Percentiles rank a stretch among this genome's conserved stretches.
Conservation (phyloP, 2,797 vertebrate genomes). For the Eidolon dupreanum region DNA sequence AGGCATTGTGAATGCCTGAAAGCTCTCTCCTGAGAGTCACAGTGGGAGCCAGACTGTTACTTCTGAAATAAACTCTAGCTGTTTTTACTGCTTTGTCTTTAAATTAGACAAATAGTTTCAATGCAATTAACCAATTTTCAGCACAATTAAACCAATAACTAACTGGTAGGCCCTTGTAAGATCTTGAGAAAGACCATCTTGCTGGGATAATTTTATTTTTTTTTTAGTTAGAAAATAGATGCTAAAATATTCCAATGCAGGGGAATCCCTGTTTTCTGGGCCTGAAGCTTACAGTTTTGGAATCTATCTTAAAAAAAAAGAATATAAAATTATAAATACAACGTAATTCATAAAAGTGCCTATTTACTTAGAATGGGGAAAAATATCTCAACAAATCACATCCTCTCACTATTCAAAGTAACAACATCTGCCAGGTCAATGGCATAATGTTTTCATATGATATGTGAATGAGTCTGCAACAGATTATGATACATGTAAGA, state of each 20-base stretch:
- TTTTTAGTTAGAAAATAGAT: not conserved
- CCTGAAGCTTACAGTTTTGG: not conserved
- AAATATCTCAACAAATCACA: not conserved
- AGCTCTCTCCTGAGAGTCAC: not conserved
- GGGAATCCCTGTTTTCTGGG: not conserved
- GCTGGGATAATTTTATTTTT: not conserved
- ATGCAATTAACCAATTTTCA: not conserved
- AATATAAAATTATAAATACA: not conserved
- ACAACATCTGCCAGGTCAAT: not conserved
- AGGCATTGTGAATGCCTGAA: not conserved
- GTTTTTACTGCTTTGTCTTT: not conserved
- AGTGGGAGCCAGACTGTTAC: not conserved
- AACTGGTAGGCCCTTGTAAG: not conserved
- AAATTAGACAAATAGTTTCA: not conserved
- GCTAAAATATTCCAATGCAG: not conserved
- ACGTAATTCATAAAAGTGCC: not conserved
- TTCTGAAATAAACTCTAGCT: not conserved
- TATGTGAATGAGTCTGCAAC: not conserved
- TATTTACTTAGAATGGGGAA: constrained; percentile 5
- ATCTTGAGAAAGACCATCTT: not conserved
- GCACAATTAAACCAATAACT: not conserved
- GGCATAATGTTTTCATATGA: not conserved
- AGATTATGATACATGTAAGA: not conserved
- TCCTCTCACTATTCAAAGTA: not conserved
- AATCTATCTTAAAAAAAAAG: not conserved